phyloP scores from a whole-genome alignment of 2,113 vertebrate species.

The Piliocolobus tephrosceles region DNA sequence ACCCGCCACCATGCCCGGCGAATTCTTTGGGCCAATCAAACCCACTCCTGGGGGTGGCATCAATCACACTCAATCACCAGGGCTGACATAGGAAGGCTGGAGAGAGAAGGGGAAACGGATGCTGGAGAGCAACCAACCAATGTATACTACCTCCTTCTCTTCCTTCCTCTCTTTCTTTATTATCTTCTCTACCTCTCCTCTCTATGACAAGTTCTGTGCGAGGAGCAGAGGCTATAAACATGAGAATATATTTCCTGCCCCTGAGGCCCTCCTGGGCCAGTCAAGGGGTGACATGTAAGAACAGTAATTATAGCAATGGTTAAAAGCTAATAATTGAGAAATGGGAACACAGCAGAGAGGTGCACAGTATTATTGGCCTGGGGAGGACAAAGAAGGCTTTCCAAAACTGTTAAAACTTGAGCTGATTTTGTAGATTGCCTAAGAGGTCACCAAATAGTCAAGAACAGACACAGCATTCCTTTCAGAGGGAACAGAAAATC shows the following conservation, averaged over 20 bases:
- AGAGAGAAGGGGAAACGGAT: neutral
- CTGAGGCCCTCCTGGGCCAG: neutral
- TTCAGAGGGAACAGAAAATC: neutral
- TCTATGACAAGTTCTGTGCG: neutral
- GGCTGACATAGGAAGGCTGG: neutral
- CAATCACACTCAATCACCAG: neutral
- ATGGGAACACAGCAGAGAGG: neutral
- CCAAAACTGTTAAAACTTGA: neutral
- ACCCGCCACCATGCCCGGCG: no score
- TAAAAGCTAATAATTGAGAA: neutral
- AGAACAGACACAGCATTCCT: neutral
- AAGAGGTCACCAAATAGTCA: neutral
- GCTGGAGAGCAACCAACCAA: neutral
- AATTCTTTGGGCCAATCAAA: neutral
- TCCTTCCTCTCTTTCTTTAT: neutral
- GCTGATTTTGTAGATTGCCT: neutral
- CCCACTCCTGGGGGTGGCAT: neutral
- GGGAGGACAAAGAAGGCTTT: neutral
- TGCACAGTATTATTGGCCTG: neutral
- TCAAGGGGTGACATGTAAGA: neutral
- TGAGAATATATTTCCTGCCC: neutral
- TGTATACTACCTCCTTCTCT: neutral
- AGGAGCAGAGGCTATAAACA: neutral
- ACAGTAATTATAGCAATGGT: neutral
- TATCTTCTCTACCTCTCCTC: neutral